Percentiles rank a stretch among this genome's conserved stretches.
Evolutionary conservation across 2,113 vertebrate genomes (phyloP).

Genomic region (Hippocampus mohnikei): DNA sequence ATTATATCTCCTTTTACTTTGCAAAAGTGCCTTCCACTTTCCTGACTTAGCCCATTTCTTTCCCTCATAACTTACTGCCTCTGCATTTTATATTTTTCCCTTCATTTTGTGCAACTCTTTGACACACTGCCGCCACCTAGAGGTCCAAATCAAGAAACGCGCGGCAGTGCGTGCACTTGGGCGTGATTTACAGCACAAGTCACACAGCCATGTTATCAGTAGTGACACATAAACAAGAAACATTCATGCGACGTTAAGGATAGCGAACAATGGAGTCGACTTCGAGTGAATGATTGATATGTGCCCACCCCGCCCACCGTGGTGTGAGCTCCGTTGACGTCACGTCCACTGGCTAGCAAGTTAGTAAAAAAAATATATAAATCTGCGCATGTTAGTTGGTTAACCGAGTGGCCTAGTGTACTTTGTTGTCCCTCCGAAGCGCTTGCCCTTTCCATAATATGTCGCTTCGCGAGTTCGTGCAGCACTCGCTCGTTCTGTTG

Average conservation of each 20-base stretch:
- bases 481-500: constrained; percentile 9
- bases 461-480: neutral
- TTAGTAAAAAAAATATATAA: too few relatives aligned
- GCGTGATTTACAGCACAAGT: neutral
- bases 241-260: neutral
- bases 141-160: neutral
- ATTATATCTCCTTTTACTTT: too few relatives aligned
- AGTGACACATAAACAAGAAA: neutral
- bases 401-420: too few relatives aligned
- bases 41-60: too few relatives aligned
- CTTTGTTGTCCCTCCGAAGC: too few relatives aligned
- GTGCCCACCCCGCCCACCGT: neutral
- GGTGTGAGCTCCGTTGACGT: neutral
- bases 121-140: constrained; percentile 30
- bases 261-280: neutral
- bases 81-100: too few relatives aligned
- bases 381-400: neutral
- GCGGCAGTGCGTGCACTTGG: neutral
- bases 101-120: neutral
- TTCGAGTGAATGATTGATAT: neutral
- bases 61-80: too few relatives aligned
- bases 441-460: neutral
- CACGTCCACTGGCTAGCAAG: neutral
- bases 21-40: too few relatives aligned
- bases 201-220: too few relatives aligned